Evolutionary conservation across 2,797 vertebrate genomes (phyloP), one percentile per base, ranked within the genome.

Genomic region (Micropoecilia bifurca): DNA sequence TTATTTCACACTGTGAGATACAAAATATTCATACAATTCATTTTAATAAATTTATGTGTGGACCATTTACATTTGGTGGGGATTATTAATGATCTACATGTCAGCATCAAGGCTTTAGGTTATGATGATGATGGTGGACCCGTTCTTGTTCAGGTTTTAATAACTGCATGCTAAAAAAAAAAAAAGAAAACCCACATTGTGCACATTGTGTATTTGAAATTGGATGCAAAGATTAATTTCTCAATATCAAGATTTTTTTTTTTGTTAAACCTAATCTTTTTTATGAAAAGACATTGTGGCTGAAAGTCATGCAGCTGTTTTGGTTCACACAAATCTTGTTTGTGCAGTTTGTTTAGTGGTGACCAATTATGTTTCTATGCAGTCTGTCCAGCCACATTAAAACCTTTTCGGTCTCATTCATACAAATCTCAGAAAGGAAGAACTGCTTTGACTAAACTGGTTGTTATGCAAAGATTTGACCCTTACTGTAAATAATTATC

Each of bases 331-430:
- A 80, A 80, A 86, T 77, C 83, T 85, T 83, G 84, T 86, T 87
- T 83, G 86, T 85, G 81, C 78, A 82, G 72, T 93, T 95, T 92
- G 88, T 88, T 91, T 85, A 90, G 87, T 81, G 85, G 90, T 92
- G 90, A 92, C 88, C 89, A 76, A 85, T 92, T 73, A 81, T 80
- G 81, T 88, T 84, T 88, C 85, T 84, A 55, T 13, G 73, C 84
- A 87, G 85, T 82, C 90, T 88, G 78, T 85, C 61, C 76, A 75
- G 87, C 91, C 91, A 95, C 92, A 90, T 89, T 74, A 90, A 92
- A 87, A 85, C 80, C 75, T 78, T 71, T 47, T 47, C 77, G 87
- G 83, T 85, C 80, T 84, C 81, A 86, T 71, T 90, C 86, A 90
- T 83, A 86, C 72, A 71, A 28, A 81, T 82, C 87, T 89, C 87